These are phyloP conservation scores for Drusus annulatus DNA, from an alignment of 1,140 invertebrate species.

Conservation along the genomic window DNA sequence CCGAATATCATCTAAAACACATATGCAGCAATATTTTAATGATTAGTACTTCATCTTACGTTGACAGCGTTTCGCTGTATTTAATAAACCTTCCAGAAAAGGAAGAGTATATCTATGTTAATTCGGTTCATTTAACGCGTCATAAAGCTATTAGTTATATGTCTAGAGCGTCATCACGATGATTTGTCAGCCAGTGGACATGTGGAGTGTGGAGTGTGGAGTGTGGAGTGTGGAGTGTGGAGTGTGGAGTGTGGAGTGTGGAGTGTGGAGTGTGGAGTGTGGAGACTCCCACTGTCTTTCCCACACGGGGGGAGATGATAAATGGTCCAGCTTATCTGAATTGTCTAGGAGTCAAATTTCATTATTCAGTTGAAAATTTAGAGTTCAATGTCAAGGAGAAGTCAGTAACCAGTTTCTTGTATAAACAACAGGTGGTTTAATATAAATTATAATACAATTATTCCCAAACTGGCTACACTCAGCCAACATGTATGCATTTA, in stretches of 20 bases:
- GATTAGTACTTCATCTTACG: too few relatives aligned
- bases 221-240: too few relatives aligned
- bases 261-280: too few relatives aligned
- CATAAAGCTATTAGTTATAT: background rate
- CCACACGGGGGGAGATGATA: constrained; percentile 3
- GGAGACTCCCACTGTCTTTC: background rate
- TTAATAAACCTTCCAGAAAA: background rate
- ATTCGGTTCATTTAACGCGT: constrained; percentile 6
- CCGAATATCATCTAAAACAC: too few relatives aligned
- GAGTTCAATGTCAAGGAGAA: constrained; percentile 18
- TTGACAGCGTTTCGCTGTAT: too few relatives aligned
- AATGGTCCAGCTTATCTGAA: constrained; percentile 22
- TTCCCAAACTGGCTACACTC: too few relatives aligned
- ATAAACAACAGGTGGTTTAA: too few relatives aligned
- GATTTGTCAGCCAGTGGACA: constrained; percentile 1
- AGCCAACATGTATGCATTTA: too few relatives aligned
- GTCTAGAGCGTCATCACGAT: background rate
- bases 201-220: too few relatives aligned
- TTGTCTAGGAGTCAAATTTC: constrained; percentile 28
- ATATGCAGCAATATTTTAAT: too few relatives aligned
- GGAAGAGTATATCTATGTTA: background rate
- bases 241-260: too few relatives aligned
- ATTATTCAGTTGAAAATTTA: constrained; percentile 12
- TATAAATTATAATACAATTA: too few relatives aligned
- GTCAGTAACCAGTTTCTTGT: background rate